Evolutionary conservation across 2,888 invertebrate genomes (phyloP).

Genomic region (Anthrax anthrax): DNA sequence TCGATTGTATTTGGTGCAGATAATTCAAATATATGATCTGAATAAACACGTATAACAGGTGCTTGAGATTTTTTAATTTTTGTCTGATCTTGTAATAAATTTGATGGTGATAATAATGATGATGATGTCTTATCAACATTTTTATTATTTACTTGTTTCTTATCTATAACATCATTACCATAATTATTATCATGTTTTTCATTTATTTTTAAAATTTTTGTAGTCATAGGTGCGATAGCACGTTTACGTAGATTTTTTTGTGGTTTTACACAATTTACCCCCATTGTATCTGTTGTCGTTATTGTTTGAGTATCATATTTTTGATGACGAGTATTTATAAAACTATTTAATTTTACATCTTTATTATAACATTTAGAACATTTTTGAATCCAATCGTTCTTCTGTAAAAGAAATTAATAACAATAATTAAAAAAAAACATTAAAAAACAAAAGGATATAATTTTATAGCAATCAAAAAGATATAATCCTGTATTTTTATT

Average conservation of each 20-base stretch:
- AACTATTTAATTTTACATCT: background rate
- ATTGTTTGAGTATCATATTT: background rate
- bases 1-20: constrained; percentile 8
- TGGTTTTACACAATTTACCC: constrained; percentile 4
- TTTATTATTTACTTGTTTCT: background rate
- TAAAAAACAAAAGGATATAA: too few species aligned
- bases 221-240: background rate
- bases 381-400: too few species aligned
- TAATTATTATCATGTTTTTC: background rate
- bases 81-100: too few species aligned
- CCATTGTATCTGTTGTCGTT: constrained; percentile 1
- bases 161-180: background rate
- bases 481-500: too few species aligned
- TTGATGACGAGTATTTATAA: too few species aligned
- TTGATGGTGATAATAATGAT: too few species aligned
- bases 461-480: too few species aligned
- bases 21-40: background rate
- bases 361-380: too few species aligned
- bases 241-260: constrained; percentile 1
- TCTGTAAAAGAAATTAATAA: too few species aligned
- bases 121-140: background rate
- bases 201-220: background rate
- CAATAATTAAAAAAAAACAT: too few species aligned
- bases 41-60: background rate
- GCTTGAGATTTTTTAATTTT: background rate